Evolutionary conservation across 2,113 vertebrate genomes (phyloP), one percentile per base, ranked within the genome.

Genomic region (Rana temporaria): DNA sequence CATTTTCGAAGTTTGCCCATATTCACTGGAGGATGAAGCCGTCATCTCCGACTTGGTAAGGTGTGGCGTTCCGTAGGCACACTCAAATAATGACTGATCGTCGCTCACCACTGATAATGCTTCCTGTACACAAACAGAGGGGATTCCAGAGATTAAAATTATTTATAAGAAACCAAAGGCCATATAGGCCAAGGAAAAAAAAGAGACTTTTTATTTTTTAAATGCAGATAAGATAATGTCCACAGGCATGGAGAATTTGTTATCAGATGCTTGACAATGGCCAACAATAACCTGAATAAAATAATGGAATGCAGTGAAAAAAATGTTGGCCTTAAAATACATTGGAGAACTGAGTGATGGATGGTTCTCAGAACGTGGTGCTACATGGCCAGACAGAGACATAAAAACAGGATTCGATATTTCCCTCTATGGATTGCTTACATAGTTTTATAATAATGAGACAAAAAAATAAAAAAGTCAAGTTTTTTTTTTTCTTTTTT

Each of bases 11-110:
- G 92, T 90, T 88, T 95, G 95, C 42, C 93, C 92, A 91, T 96
- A 96, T 87, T 97, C 96, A 34, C 94, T 91, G 63, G 94, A 93
- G 66, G 96, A 93, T 26, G 95, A 95, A 4, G 95, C 96, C 0
- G 96, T 96, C 96, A 97, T 97, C 89, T 96, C 94, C 22, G 94
- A 86, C 89, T 96, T 96, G 0, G 89, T 1, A 73, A 95, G 94
- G 84, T 95, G 95, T 8, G 94, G 90, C 0, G 93, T 91, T 78
- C 94, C 94, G 95, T 95, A 97, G 84, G 94, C 90, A 0, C 96
- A 96, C 95, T 97, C 95, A 2, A 95, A 97, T 88, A 96, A 79
- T 0, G 95, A 96, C 88, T 95, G 96, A 87, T 97, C 96, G 88
- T 96, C 95, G 24, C 95, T 96, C 89, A 97, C 96, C 75, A 96